A percentile compares a stretch with the other conserved stretches of the same genome.
Evolutionary conservation across 1,140 invertebrate species (phyloP).

Genomic region (Nymphalis io): DNA sequence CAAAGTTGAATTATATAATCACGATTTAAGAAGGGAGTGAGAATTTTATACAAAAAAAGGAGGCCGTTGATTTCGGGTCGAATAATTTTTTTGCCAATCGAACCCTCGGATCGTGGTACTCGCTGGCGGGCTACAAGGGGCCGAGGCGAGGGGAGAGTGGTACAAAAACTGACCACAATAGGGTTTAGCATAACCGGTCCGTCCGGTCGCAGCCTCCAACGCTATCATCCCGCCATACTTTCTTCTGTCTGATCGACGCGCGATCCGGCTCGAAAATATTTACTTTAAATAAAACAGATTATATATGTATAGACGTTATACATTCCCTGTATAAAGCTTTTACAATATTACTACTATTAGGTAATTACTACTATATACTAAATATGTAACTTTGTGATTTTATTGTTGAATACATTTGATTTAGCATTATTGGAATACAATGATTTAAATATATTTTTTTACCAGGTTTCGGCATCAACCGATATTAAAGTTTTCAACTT

Average conservation of each 20-base stretch:
- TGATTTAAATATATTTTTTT: no score
- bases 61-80: constrained; percentile 5
- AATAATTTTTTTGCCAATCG: constrained; percentile 12
- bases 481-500: no score
- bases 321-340: no score
- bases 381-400: no score
- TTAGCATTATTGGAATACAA: no score
- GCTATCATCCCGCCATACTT: constrained; percentile 71
- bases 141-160: constrained; percentile 33
- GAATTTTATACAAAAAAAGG: constrained; percentile 5
- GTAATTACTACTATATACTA: no score
- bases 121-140: constrained; percentile 26
- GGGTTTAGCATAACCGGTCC: constrained; percentile 72
- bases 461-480: no score
- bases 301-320: no score
- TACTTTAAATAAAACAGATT: background rate
- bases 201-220: constrained; percentile 61
- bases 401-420: no score
- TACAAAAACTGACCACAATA: constrained; percentile 72
- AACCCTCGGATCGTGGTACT: constrained; percentile 1
- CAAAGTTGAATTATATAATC: constrained; percentile 7
- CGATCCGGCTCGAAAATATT: constrained; percentile 33
- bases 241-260: constrained; percentile 56
- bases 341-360: no score
- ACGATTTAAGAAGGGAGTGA: constrained; percentile 2